Evolutionary conservation across 64 coral and sea anemone genomes (phyloP), one percentile per base, ranked within the genome.

Genomic region (Montipora capricornis): DNA sequence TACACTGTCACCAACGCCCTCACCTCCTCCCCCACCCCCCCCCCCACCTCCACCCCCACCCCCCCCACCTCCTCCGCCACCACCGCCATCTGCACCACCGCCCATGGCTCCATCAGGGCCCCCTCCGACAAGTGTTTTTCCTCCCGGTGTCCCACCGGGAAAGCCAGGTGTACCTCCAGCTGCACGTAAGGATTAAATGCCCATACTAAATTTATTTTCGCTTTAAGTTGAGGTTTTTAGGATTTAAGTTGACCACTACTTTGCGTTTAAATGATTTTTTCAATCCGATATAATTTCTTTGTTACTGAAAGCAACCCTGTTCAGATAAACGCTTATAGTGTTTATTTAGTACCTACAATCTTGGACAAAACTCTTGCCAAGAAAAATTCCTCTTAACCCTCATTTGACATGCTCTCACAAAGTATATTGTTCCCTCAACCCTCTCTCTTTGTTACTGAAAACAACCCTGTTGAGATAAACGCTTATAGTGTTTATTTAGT

Each of bases 21-120:
- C 89, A 15, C 76, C 90, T 47, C 68, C 94, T 44, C 89, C 76
- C 5, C 86, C 89, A 2, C 83, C 48, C 19, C 49, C 87, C 1
- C 88, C 44, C 4, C 55, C 68, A 14, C 4, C 50, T 2, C 4
- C 84, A 10, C 52, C 80, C 4, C 44, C 46, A 60, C 24, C 80
- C 37, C 78, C 87, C 8, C 80, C 93, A 24, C 67, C 80, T 20
- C 76, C 92, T 3, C 60, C 49, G 2, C 88, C 93, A 59, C 57
- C 79, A 4, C 70, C 93, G 14, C 50, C 91, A 16, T 73, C 91
- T 26, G 17, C 83, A 51, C 62, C 75, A 1, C 47, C 64, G 14
- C 50, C 70, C 4, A 83, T 78, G 15, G 79, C 90, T 3, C 48
- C 55, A 20, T 51, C 70, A 3, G 19, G 53, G 2, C 73, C 74